phyloP scores from a whole-genome alignment of 2,797 vertebrate genomes.

The Chelonia mydas region DNA sequence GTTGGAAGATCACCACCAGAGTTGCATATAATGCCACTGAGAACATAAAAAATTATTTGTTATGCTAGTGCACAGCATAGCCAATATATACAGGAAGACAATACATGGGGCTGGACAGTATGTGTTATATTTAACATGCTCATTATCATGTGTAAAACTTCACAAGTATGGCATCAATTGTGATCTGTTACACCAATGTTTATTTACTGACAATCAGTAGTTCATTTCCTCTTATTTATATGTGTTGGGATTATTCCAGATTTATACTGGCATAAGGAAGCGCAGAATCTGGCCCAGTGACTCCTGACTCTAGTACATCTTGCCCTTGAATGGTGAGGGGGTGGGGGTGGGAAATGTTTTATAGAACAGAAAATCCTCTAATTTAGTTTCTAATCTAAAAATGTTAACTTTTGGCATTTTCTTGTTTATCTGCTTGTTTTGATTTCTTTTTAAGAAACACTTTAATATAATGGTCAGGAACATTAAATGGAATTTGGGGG shows the following conservation, averaged over 20 bases:
- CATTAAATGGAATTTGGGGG: conserved; percentile 20
- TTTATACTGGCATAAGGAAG: background rate
- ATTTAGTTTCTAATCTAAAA: background rate
- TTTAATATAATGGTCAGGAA: conserved; percentile 37
- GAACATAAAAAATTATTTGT: background rate
- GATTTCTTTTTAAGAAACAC: conserved; percentile 35
- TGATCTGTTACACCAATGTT: background rate
- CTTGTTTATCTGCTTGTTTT: conserved; percentile 32
- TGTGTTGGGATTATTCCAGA: background rate
- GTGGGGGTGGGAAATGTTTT: too few species aligned
- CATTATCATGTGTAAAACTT: background rate
- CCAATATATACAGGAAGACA: background rate
- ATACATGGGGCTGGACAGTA: background rate
- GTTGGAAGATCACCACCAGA: background rate
- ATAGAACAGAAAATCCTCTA: background rate
- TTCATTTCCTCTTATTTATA: background rate
- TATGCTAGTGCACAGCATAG: background rate
- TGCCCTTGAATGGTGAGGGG: background rate
- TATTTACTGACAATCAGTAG: background rate
- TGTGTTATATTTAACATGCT: background rate
- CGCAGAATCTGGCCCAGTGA: background rate
- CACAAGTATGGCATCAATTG: background rate
- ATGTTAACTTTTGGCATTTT: conserved; percentile 25
- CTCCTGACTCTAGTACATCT: background rate
- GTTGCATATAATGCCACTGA: background rate